phyloP scores from a whole-genome alignment of 2,797 vertebrate genomes.

The Lagocephalus sceleratus region DNA sequence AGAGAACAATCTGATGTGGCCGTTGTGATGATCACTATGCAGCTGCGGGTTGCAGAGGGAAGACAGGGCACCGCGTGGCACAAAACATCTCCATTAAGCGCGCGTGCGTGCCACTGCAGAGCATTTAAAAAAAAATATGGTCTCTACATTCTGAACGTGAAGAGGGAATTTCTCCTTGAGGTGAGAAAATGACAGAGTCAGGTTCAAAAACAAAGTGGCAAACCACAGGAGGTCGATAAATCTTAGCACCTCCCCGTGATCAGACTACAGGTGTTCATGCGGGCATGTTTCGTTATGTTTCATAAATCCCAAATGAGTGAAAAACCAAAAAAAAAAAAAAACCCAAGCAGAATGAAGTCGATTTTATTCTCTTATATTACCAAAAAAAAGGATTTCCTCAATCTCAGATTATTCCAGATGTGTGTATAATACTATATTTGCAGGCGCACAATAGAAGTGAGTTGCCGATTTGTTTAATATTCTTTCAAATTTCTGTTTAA shows the following conservation, averaged over 20 bases:
- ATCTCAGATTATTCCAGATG: too few relatives aligned
- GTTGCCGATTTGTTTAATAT: too few relatives aligned
- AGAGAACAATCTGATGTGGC: slow-evolving; percentile 15
- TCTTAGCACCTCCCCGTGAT: slow-evolving; percentile 51
- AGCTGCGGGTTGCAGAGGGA: slow-evolving; percentile 17
- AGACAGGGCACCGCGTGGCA: slow-evolving; percentile 52
- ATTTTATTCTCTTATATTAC: too few relatives aligned
- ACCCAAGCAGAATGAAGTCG: too few relatives aligned
- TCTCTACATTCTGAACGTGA: slow-evolving; percentile 46
- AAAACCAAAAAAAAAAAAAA: slow-evolving; percentile 20
- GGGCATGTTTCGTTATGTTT: slow-evolving; percentile 12
- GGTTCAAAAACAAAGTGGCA: slow-evolving; percentile 44
- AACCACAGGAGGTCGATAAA: slow-evolving; percentile 51
- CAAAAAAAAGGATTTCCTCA: too few relatives aligned
- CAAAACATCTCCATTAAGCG: slow-evolving; percentile 44
- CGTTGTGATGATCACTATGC: neutral
- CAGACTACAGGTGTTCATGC: slow-evolving; percentile 37
- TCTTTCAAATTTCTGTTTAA: too few relatives aligned
- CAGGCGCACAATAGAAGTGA: too few relatives aligned
- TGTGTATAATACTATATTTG: too few relatives aligned
- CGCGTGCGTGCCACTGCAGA: slow-evolving; percentile 34
- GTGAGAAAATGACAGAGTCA: slow-evolving; percentile 52
- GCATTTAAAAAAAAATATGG: slow-evolving; percentile 7
- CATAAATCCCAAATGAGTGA: slow-evolving; percentile 46
- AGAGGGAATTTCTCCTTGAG: slow-evolving; percentile 66